Conservation (phyloP, 2,888 invertebrate species). For the Drosophila cracens region DNA sequence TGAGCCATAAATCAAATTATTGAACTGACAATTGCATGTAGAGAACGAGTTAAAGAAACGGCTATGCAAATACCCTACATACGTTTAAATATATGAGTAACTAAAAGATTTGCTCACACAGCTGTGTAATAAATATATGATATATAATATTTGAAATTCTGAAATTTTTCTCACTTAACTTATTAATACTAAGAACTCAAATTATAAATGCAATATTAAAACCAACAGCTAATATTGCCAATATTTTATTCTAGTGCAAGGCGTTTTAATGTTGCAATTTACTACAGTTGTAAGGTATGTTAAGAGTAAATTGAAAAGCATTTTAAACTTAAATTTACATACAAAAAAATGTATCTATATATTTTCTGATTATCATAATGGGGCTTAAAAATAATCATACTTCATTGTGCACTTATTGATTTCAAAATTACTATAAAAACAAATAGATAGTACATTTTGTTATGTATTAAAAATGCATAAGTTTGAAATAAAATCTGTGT, state of each 20-base stretch:
- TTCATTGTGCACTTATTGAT: neutral
- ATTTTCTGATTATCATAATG: neutral
- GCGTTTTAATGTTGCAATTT: neutral
- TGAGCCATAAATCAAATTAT: slow-evolving; percentile 63
- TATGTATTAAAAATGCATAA: neutral
- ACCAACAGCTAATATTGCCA: neutral
- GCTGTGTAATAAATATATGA: neutral
- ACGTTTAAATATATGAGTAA: neutral
- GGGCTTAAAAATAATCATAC: neutral
- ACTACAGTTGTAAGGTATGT: neutral
- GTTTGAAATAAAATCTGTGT: neutral
- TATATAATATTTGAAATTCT: neutral
- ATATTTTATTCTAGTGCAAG: neutral
- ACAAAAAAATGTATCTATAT: neutral
- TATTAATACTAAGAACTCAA: neutral
- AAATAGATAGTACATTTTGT: neutral
- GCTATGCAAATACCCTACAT: slow-evolving; percentile 18
- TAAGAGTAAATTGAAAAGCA: neutral
- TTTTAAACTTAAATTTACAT: neutral
- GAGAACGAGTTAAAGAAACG: slow-evolving; percentile 9
- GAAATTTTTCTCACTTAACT: neutral
- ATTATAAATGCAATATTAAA: neutral
- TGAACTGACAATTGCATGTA: slow-evolving; percentile 35
- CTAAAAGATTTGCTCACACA: neutral
- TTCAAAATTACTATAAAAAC: neutral